Evolutionary conservation across 53 echinoderm and acorn worm species (phyloP), one percentile per base, ranked within the genome.

Genomic region (Hippasteria phrygiana): DNA sequence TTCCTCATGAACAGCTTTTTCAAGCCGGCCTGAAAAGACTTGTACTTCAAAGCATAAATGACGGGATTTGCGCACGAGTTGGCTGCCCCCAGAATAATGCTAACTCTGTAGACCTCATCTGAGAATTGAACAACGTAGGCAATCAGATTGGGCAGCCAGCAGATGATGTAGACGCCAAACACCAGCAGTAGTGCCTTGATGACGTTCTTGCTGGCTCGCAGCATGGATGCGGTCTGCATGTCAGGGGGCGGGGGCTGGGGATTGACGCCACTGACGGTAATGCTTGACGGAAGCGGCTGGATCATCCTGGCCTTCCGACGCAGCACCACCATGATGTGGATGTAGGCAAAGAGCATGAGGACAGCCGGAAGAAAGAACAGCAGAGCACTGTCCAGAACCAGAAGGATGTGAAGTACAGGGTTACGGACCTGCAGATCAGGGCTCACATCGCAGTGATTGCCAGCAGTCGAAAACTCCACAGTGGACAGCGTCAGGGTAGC

Each of bases 161-260:
- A 88, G 27, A 88, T 55, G 59, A 73, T 59, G 59, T 73, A 88
- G 20, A 50, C 28, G 16, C 71, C 33, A 5, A 74, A 73, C 2
- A 88, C 88, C 20, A 88, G 34, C 43, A 88, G 45, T 2, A 88
- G 73, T 2, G 62, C 75, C 43, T 88, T 88, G 88, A 75, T 74
- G 74, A 74, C 74, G 62, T 74, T 88, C 14, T 55, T 74, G 9
- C 88, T 54, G 17, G 88, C 73, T 16, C 88, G 55, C 59, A 81
- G 32, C 81, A 81, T 43, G 65, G 81, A 81, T 13, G 41, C 81
- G 10, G 40, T 81, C 81, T 65, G 81, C 73, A 73, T 40, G 4
- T 73, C 73, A 20, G 4, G 24, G 41, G 41, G 41, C 14, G 42
- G 69, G 34, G 10, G 22, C 11, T 73, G 22, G 6, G 5, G 73